Percentiles rank a stretch among this genome's conserved stretches.
These are phyloP conservation scores for Melipona bicolor DNA, from an alignment of 2,888 invertebrate species.

Conservation along the genomic window DNA sequence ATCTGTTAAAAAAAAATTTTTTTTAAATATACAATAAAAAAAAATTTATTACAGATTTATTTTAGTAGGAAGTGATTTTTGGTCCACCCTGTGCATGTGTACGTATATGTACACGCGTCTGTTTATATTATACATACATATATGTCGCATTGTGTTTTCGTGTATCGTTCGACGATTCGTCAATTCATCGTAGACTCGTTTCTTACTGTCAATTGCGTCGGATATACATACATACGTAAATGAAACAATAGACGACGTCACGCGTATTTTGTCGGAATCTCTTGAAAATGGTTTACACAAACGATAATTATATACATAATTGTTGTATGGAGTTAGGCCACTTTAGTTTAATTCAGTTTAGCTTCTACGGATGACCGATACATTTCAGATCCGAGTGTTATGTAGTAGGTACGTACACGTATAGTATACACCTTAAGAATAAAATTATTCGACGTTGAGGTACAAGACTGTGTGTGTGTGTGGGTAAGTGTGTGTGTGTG, in stretches of 20 bases:
- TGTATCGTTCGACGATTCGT: neutral
- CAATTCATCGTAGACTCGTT: neutral
- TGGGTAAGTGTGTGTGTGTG: no score
- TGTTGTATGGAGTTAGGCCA: conserved; percentile 1
- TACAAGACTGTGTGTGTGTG: neutral
- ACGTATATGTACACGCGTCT: no score
- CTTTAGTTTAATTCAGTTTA: neutral
- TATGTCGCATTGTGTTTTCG: no score
- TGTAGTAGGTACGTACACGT: neutral
- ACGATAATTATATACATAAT: neutral
- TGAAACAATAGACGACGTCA: neutral
- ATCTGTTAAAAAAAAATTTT: no score
- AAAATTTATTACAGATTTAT: no score
- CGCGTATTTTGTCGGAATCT: neutral
- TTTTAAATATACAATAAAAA: no score
- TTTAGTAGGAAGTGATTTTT: no score
- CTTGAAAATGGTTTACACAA: neutral
- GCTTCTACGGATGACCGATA: neutral
- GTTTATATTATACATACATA: no score
- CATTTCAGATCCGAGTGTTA: neutral
- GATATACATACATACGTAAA: no score
- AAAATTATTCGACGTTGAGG: neutral
- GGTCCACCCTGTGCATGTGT: no score
- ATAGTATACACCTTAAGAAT: neutral
- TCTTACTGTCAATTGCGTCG: neutral